Conservation (phyloP, 2,113 vertebrate genomes). For the Heterocephalus glaber region DNA sequence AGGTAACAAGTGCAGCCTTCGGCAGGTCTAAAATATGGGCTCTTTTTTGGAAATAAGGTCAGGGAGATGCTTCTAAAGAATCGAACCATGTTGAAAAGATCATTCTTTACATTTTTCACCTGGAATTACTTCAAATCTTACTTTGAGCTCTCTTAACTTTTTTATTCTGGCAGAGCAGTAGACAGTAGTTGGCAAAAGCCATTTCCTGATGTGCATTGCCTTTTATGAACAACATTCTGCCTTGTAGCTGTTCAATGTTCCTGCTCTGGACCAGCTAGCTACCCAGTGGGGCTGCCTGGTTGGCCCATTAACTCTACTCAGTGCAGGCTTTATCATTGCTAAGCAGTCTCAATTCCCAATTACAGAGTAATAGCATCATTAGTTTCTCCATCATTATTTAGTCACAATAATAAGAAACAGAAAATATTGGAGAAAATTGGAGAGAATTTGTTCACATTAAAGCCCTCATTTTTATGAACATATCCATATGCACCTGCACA, state of each 20-base stretch:
- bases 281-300: conserved; percentile 51
- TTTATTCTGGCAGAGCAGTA: background rate
- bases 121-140: background rate
- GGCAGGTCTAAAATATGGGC: background rate
- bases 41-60: background rate
- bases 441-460: background rate
- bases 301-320: conserved; percentile 69
- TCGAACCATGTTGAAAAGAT: background rate
- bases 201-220: background rate
- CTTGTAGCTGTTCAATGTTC: conserved; percentile 23
- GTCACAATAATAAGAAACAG: conserved; percentile 64
- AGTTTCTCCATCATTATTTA: conserved; percentile 58
- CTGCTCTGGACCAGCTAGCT: conserved; percentile 52
- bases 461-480: background rate
- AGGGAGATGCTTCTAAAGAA: background rate
- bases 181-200: background rate
- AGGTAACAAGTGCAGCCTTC: background rate
- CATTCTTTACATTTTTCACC: background rate
- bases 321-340: conserved; percentile 38
- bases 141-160: accelerated
- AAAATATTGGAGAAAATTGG: conserved; percentile 46
- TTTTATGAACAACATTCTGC: background rate
- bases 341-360: conserved; percentile 38
- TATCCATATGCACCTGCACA: background rate
- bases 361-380: conserved; percentile 61